A percentile compares a stretch with the other conserved stretches of the same genome.
Evolutionary conservation across 2,888 invertebrate species (phyloP).

Genomic region (Thumatha senex): DNA sequence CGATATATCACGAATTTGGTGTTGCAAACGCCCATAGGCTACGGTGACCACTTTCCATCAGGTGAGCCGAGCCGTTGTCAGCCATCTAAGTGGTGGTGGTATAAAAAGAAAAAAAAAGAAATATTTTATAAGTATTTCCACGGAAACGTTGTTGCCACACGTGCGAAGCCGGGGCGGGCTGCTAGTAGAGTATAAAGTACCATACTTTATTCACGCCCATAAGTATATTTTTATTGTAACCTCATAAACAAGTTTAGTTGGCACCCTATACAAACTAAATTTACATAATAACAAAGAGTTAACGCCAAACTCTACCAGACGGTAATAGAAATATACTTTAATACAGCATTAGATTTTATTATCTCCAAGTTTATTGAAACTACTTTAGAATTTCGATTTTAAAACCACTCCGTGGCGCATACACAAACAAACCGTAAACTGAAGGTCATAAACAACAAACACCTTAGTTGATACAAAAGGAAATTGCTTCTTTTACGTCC

Average conservation of each 20-base stretch:
- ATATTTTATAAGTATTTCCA: too few species aligned
- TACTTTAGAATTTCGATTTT: slow-evolving; percentile 68
- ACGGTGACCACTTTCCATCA: too few species aligned
- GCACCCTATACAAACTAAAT: neutral
- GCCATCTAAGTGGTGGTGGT: too few species aligned
- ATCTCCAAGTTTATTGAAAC: slow-evolving; percentile 51
- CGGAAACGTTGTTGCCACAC: too few species aligned
- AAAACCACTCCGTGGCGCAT: slow-evolving; percentile 52
- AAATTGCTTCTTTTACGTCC: slow-evolving; percentile 81
- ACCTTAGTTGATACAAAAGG: slow-evolving; percentile 78
- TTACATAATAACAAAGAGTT: neutral
- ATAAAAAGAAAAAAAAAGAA: too few species aligned
- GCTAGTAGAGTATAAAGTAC: too few species aligned
- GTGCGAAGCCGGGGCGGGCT: too few species aligned
- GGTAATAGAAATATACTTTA: slow-evolving; percentile 19
- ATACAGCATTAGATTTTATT: slow-evolving; percentile 42
- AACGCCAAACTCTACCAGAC: slow-evolving; percentile 19
- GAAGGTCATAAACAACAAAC: slow-evolving; percentile 70
- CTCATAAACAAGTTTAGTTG: too few species aligned
- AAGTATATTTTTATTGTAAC: neutral
- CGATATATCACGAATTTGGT: too few species aligned
- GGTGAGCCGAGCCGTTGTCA: too few species aligned
- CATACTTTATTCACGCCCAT: too few species aligned
- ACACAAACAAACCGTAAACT: slow-evolving; percentile 77
- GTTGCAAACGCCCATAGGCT: too few species aligned